phyloP scores from a whole-genome alignment of 2,113 vertebrate genomes.

The Cochlearius cochlearius region DNA sequence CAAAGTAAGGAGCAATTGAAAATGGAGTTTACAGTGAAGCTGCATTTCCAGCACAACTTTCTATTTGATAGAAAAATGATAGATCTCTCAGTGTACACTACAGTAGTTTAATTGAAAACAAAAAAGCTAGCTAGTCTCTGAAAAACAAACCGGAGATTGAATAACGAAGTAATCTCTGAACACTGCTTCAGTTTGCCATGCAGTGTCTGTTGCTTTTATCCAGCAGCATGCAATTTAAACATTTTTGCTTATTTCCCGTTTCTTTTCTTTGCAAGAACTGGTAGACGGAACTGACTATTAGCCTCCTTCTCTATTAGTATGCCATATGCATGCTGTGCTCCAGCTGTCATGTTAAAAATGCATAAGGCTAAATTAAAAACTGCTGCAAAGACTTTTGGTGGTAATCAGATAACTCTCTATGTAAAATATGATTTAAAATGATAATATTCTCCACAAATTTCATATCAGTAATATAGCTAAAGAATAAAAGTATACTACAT shows the following conservation, averaged over 20 bases:
- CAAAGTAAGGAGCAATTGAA: neutral
- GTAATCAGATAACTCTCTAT: slow-evolving; percentile 54
- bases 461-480: neutral
- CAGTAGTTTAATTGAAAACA: slow-evolving; percentile 17
- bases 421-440: slow-evolving; percentile 49
- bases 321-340: slow-evolving; percentile 22
- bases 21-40: neutral
- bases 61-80: neutral
- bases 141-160: neutral
- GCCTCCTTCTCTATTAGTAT: slow-evolving; percentile 46
- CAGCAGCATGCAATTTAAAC: neutral
- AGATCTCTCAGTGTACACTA: neutral
- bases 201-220: neutral
- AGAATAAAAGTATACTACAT: neutral
- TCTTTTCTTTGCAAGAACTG: neutral
- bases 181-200: neutral
- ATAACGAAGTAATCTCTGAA: neutral
- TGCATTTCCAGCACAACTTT: neutral
- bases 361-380: slow-evolving; percentile 72
- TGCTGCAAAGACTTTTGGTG: slow-evolving; percentile 35
- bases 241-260: slow-evolving; percentile 10
- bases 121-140: neutral
- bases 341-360: slow-evolving; percentile 69
- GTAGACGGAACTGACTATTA: neutral
- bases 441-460: slow-evolving; percentile 37